Conservation (phyloP, 2,888 invertebrate genomes). For the Chironomus riparius region DNA sequence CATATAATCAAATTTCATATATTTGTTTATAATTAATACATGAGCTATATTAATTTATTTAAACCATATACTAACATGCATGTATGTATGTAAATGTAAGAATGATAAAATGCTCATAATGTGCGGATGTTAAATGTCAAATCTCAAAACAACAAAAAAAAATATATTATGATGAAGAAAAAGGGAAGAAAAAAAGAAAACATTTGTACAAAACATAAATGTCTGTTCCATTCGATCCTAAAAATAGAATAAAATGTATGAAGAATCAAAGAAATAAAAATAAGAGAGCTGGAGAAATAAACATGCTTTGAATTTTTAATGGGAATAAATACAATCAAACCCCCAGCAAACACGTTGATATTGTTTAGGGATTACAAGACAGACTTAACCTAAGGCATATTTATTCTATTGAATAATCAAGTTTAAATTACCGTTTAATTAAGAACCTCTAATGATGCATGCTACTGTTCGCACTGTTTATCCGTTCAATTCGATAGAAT, state of each 20-base stretch:
- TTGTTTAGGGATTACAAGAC: not conserved
- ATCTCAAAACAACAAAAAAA: not conserved
- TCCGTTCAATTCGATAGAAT: too few relatives aligned
- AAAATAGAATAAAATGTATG: not conserved
- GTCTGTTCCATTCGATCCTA: conserved; percentile 11
- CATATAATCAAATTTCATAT: too few relatives aligned
- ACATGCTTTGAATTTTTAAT: conserved; percentile 25
- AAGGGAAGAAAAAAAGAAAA: not conserved
- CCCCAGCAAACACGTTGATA: not conserved
- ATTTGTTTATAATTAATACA: too few relatives aligned
- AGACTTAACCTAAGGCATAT: too few relatives aligned
- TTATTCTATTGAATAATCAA: too few relatives aligned
- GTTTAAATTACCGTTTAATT: too few relatives aligned
- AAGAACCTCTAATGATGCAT: too few relatives aligned
- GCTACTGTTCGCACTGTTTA: too few relatives aligned
- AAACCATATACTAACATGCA: too few relatives aligned
- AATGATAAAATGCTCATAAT: too few relatives aligned
- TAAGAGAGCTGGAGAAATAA: not conserved
- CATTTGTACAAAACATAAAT: not conserved
- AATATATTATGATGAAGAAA: not conserved
- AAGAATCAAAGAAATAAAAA: not conserved
- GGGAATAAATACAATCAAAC: not conserved
- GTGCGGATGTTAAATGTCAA: conserved; percentile 27
- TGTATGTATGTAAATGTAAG: too few relatives aligned
- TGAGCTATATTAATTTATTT: too few relatives aligned